Conservation (phyloP, 2,888 invertebrate genomes). For the Dromius quadrimaculatus region DNA sequence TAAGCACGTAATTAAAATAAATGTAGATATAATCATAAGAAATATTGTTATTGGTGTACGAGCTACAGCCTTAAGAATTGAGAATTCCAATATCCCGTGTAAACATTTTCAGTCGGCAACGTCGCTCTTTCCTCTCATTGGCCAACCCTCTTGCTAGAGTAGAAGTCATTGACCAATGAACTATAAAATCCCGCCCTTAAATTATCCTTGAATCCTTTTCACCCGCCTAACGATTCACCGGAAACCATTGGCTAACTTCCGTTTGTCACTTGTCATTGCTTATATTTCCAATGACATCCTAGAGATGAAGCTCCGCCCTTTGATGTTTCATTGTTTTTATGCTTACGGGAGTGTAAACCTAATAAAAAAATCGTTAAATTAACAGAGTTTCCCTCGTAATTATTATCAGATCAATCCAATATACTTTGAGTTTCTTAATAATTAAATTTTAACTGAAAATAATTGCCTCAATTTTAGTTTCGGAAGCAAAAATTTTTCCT, state of each 20-base stretch:
- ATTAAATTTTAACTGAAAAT: conserved; percentile 3
- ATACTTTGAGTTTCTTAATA: no score
- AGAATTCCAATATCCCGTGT: background rate
- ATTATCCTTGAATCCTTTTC: conserved; percentile 8
- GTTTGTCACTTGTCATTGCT: conserved; percentile 39
- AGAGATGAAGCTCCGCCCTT: background rate
- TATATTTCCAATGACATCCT: conserved; percentile 32
- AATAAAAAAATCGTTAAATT: background rate
- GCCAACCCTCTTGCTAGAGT: background rate
- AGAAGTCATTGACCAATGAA: conserved; percentile 45
- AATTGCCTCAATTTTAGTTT: conserved; percentile 7
- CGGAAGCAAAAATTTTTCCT: conserved; percentile 32
- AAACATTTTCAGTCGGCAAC: conserved; percentile 4
- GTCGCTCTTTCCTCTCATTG: conserved; percentile 8
- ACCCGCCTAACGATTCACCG: conserved; percentile 21
- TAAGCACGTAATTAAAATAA: no score
- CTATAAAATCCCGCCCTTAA: conserved; percentile 25
- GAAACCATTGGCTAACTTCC: conserved; percentile 42
- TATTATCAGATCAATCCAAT: conserved; percentile 19
- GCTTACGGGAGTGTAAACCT: background rate
- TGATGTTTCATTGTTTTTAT: background rate
- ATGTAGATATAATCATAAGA: no score
- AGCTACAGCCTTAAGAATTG: no score
- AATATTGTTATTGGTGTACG: no score
- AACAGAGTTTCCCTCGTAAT: background rate